Base-by-base conservation (phyloP, 2,797 vertebrate species). In the Melopsittacus undulatus region DNA sequence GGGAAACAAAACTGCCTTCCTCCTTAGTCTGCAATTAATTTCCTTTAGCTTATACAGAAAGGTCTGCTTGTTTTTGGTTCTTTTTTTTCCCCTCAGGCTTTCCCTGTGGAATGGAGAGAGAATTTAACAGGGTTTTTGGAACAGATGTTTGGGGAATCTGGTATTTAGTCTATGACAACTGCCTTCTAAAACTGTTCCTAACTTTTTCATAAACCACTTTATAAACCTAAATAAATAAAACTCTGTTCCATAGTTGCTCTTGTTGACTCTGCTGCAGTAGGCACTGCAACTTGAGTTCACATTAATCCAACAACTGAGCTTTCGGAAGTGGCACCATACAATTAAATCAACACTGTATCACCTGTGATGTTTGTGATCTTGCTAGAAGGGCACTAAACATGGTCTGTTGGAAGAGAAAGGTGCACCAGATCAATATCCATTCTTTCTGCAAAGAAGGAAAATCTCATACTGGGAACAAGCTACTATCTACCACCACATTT, bases 81-180 rank as follows among this genome's bases (percentile, higher is more conserved):
- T 20, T 78, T 42, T 67, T 92, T 59, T 27, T 20, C 63, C 56
- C 26, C 85, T 89, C 70, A 87, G 70, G 62, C 92, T 84, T 83
- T 89, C 94, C 88, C 83, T 8, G 7, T 18, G 77, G 91, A 96
- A 91, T 7, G 63, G 90, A 94, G 90, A 19, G 63, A 87, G 90
- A 93, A 84, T 94, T 82, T 92, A 94, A 92, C 85, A 79, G 78
- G 67, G 61, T 11, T 92, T 95, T 83, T 78, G 57, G 72, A 95
- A 90, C 93, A 96, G 96, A 92, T 95, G 94, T 96, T 94, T 81
- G 57, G 68, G 72, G 90, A 95, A 89, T 95, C 81, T 95, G 81
- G 78, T 89, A 94, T 81, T 95, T 92, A 96, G 94, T 94, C 91
- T 96, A 21, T 0, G 32, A 85, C 72, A 96, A 94, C 73, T 75